Percentiles rank a stretch among this genome's conserved stretches.
phyloP scores from a whole-genome alignment of 37 sponge, comb jelly and placozoan genomes.

The Diacarnus erythraeanus region DNA sequence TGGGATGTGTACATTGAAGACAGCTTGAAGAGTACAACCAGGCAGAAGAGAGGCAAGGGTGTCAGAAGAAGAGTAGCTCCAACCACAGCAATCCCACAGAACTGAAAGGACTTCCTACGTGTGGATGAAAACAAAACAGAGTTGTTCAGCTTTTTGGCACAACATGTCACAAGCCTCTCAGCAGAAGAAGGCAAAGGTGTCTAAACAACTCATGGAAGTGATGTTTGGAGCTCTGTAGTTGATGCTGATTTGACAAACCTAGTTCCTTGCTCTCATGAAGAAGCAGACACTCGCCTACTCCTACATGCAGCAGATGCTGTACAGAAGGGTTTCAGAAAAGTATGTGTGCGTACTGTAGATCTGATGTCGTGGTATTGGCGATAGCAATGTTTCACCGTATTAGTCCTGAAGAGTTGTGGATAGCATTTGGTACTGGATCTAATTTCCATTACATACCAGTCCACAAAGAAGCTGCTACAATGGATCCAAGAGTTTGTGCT shows the following conservation, averaged over 20 bases:
- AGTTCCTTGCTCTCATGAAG: constrained; percentile 26
- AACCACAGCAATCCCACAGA: constrained; percentile 10
- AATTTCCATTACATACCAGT: constrained; percentile 8
- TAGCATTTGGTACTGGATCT: constrained; percentile 29
- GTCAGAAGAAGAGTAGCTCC: constrained; percentile 25
- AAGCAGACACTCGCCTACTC: constrained; percentile 47
- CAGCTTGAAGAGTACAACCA: constrained; percentile 21
- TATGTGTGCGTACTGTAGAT: constrained; percentile 31
- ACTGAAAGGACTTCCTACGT: constrained; percentile 34
- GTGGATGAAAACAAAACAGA: constrained; percentile 29
- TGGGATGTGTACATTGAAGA: constrained; percentile 30
- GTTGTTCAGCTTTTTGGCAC: constrained; percentile 20
- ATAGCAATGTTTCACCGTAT: not conserved
- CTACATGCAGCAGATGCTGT: constrained; percentile 48
- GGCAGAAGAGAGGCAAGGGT: constrained; percentile 39
- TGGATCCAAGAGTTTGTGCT: constrained; percentile 2
- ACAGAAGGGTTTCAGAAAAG: constrained; percentile 15
- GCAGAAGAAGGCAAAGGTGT: constrained; percentile 3
- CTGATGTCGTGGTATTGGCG: constrained; percentile 37
- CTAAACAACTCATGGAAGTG: constrained; percentile 2
- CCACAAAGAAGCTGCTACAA: constrained; percentile 10
- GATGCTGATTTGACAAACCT: constrained; percentile 28
- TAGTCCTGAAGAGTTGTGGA: constrained; percentile 22
- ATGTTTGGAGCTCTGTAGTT: not conserved
- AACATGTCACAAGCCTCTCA: not conserved